Base-by-base conservation (phyloP, 1,140 invertebrate genomes). In the Sweltsa coloradensis region DNA sequence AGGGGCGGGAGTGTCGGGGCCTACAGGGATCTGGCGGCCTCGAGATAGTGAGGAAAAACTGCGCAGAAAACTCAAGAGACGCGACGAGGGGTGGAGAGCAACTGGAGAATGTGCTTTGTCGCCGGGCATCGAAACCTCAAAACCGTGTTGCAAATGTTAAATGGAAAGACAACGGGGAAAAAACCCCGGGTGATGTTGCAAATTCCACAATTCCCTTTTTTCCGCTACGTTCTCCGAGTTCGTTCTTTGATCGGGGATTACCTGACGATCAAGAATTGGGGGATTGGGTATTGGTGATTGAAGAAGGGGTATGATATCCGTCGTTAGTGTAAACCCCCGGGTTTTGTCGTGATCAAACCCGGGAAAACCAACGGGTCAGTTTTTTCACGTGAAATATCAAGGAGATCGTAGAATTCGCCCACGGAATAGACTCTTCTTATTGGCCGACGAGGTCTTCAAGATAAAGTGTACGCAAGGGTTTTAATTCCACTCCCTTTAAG, bases 301-400 rank as follows among this genome's bases (percentile, higher is more conserved):
- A 78, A 95, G 59, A 68, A 93, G 29, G 62, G 91, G 0, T 66
- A 84, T 11, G 63, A 68, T 2, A 55, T 76, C 81, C 0, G 75
- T 73, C 52, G 69, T 71, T 23, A 62, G 0, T 85, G 81, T 62
- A 76, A 81, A 55, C 89, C 91, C 0, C 72, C 89, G 37, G 92
- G 84, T 0, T 69, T 99, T 40, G 91, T 95, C 18, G 79, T 99
- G 31, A 99, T 99, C 54, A 99, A 99, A 71, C 96, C 96, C 2
- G 96, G 96, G 25, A 99, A 99, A 69, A 95, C 95, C 3, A 99
- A 95, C 13, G 95, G 74, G 37, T 74, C 78, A 61, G 79, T 83
- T 1, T 58, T 83, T 14, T 66, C 71, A 1, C 59, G 64, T 43
- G 54, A 77, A 50, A 83, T 60, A 82, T 83, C 57, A 66, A 77